Base-by-base conservation (phyloP, 2,888 invertebrate genomes). In the Drosophila rubida region DNA sequence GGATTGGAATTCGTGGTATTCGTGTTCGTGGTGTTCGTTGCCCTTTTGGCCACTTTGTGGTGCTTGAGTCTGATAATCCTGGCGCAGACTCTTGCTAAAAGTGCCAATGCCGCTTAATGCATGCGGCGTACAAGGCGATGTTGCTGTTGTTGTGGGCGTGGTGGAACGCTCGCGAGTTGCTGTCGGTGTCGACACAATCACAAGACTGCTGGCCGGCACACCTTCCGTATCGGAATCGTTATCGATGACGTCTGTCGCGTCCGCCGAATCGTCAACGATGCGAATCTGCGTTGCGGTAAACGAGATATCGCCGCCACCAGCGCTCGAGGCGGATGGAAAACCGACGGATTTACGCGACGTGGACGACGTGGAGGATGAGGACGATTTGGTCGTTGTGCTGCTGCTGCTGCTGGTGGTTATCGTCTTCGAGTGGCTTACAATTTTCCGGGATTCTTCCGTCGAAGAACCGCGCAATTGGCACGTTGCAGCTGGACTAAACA, bases 1-100 rank as follows among this genome's bases (percentile, higher is more conserved):
- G 90, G 93, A 93, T 79, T 95, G 95, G 90, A 96, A 91, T 78
- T 91, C 91, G 55, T 90, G 90, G 60, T 85, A 90, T 80, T 91
- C 91, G 78, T 80, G 78, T 58, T 71, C 60, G 53, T 27, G 27
- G 19, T 19, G 44, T 57, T 82, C 78, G 76, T 83, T 85, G 69
- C 66, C 69, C 64, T 68, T 49, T 4, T 25, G 78, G 66, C 61
- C 69, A 80, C 78, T 86, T 89, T 86, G 75, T 70, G 65, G 51
- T 46, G 80, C 66, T 75, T 69, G 82, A 75, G 87, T 88, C 85
- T 88, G 89, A 79, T 78, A 73, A 74, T 84, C 64, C 70, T 80
- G 72, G 23, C 87, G 87, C 86, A 88, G 89, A 88, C 85, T 82
- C 81, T 89, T 90, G 73, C 75, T 82, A 68, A 89, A 88, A 88